Conservation (phyloP, 2,797 vertebrate species). For the Miichthys miiuy region DNA sequence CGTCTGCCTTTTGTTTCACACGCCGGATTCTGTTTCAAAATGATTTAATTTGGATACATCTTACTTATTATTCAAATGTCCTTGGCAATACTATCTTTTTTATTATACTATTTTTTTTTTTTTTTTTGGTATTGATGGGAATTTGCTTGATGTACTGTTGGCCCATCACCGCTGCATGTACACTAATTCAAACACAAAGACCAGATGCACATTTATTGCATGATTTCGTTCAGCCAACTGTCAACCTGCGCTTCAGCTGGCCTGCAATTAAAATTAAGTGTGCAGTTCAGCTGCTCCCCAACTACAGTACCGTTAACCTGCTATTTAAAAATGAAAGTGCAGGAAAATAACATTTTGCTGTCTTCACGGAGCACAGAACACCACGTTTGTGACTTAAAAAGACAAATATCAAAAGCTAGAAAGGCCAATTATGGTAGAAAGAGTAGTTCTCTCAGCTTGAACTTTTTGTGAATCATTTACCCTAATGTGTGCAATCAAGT, state of each 20-base stretch:
- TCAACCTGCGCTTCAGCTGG: conserved; percentile 60
- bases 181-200: conserved; percentile 54
- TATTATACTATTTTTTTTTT: no score
- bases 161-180: conserved; percentile 25
- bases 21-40: background rate
- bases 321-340: conserved; percentile 37
- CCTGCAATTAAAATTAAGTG: conserved; percentile 64
- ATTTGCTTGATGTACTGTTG: conserved; percentile 17
- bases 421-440: conserved; percentile 5
- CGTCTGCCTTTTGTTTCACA: conserved; percentile 13
- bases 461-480: conserved; percentile 12
- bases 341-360: conserved; percentile 22
- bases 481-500: background rate
- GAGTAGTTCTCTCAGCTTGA: conserved; percentile 8
- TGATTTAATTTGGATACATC: conserved; percentile 9
- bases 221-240: conserved; percentile 62
- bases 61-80: conserved; percentile 1
- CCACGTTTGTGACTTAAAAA: conserved; percentile 18
- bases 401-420: conserved; percentile 23
- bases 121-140: background rate
- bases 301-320: conserved; percentile 36
- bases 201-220: conserved; percentile 64
- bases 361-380: conserved; percentile 23
- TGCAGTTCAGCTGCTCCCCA: conserved; percentile 54
- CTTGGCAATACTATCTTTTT: conserved; percentile 8